These are phyloP conservation scores for Lordiphosa collinella DNA, from an alignment of 1,140 invertebrate species.

Conservation along the genomic window DNA sequence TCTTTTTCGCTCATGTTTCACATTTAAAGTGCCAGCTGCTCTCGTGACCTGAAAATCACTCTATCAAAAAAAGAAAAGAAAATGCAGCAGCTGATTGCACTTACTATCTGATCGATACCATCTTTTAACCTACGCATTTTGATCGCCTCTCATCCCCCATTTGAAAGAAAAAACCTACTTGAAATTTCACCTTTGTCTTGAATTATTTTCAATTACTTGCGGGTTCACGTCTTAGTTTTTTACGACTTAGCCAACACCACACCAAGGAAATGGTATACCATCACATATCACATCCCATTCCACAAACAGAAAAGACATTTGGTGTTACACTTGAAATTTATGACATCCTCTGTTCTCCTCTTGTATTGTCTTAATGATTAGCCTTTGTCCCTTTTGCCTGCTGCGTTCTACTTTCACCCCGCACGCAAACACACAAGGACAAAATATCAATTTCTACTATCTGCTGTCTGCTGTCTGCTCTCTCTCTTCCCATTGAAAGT, in stretches of 20 bases:
- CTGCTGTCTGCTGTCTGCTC: slow-evolving; percentile 8
- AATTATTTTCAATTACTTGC: slow-evolving; percentile 73
- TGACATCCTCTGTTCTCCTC: slow-evolving; percentile 62
- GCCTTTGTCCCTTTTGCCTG: slow-evolving; percentile 53
- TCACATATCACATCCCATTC: slow-evolving; percentile 25
- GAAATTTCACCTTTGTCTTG: slow-evolving; percentile 40
- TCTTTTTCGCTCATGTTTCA: too few relatives aligned
- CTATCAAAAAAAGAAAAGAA: too few relatives aligned
- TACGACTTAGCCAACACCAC: slow-evolving; percentile 42
- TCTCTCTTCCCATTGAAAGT: slow-evolving; percentile 57
- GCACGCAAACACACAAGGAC: slow-evolving; percentile 29
- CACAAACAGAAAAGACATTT: slow-evolving; percentile 36
- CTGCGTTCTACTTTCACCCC: slow-evolving; percentile 58
- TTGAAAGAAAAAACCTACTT: slow-evolving; percentile 33
- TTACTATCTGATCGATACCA: slow-evolving; percentile 20
- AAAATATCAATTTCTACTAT: slow-evolving; percentile 48
- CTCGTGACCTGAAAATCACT: not conserved
- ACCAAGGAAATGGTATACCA: slow-evolving; percentile 23
- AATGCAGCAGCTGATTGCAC: slow-evolving; percentile 21
- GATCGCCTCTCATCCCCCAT: slow-evolving; percentile 3
- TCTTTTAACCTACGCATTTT: slow-evolving; percentile 26
- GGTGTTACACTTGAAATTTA: slow-evolving; percentile 76
- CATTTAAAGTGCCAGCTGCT: not conserved
- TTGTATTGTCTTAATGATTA: slow-evolving; percentile 64
- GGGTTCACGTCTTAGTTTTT: slow-evolving; percentile 39